Evolutionary conservation across 2,888 invertebrate species (phyloP).

Genomic region (Amphimallon solstitiale): DNA sequence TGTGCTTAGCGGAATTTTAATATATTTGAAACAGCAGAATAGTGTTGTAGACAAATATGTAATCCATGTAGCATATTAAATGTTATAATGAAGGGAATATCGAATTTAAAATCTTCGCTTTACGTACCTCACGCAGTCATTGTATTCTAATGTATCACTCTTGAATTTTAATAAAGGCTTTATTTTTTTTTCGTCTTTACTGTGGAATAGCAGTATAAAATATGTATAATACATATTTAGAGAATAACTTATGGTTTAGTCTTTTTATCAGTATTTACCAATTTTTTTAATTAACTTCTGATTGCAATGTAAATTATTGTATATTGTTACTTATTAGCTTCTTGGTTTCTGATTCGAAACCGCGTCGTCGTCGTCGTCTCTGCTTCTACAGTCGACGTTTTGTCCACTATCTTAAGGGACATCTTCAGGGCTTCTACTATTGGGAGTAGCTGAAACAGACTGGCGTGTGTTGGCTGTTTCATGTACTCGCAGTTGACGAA

Average conservation of each 20-base stretch:
- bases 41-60: not conserved
- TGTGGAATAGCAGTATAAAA: too few species aligned
- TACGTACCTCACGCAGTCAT: not conserved
- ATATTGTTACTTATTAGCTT: too few species aligned
- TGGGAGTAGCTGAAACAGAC: too few species aligned
- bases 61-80: conserved; percentile 14
- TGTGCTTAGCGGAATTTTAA: not conserved
- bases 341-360: too few species aligned
- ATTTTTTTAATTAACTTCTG: not conserved
- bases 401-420: too few species aligned
- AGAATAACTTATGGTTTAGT: not conserved
- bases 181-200: not conserved
- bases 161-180: not conserved
- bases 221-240: too few species aligned
- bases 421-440: too few species aligned
- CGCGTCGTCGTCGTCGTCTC: too few species aligned
- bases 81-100: conserved; percentile 12
- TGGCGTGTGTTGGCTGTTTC: too few species aligned
- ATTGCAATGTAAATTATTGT: too few species aligned
- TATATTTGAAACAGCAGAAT: not conserved
- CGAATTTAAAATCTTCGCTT: conserved; percentile 3
- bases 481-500: too few species aligned
- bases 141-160: conserved; percentile 10
- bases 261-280: not conserved
- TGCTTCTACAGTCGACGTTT: too few species aligned